Evolutionary conservation across 2,888 invertebrate genomes (phyloP), one percentile per base, ranked within the genome.

Genomic region (Autographa gamma): DNA sequence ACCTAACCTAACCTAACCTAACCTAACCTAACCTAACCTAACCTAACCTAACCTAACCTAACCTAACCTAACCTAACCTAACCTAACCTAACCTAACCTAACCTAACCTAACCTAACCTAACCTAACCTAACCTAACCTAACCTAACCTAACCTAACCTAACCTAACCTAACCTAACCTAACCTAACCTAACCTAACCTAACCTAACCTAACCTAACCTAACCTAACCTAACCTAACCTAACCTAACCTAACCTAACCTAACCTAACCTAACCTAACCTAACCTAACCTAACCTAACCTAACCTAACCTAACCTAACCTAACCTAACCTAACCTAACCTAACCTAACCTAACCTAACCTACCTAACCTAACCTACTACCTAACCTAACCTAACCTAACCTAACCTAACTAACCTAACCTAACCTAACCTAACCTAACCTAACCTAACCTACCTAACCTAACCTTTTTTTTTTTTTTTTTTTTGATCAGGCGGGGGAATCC

Each of bases 11-110:
- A 71, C 71, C 71, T 71, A 71, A 65, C 71, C 71, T 71, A 71
- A 66, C 71, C 67, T 66, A 71, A 66, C 71, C 66, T 66, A 71
- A 66, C 71, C 64, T 66, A 67, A 66, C 71, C 66, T 62, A 68
- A 68, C 72, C 72, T 72, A 32, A 32, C 32, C 32, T 32, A 32
- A 32, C 32, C 32, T 32, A 32, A 72, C 68, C 72, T 72, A 71
- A 66, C 67, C 63, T 67, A 71, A 75, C 75, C 75, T 75, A 75
- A 75, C 75, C 75, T 75, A 75, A 75, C 75, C 75, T 72, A 75
- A 75, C 75, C 75, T 75, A 75, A 75, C 75, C 67, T 66, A 71
- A 67, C 66, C 66, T 67, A 71, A 67, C 71, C 71, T 67, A 68
- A 68, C 68, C 72, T 72, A 72, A 72, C 72, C 68, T 68, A 71